Conservation (phyloP, 2,113 vertebrate genomes). For the Ptilonorhynchus violaceus region DNA sequence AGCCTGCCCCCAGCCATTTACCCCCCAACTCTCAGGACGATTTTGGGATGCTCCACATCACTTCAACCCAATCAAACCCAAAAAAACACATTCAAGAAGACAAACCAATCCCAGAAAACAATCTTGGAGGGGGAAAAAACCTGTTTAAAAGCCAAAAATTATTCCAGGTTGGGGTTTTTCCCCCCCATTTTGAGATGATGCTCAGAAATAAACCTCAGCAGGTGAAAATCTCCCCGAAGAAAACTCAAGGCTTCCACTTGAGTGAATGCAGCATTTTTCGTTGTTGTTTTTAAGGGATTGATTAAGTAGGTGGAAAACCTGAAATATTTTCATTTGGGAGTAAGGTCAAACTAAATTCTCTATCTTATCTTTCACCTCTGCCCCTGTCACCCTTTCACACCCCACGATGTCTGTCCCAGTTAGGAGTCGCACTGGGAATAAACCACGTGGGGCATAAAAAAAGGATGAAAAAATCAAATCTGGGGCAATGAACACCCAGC, state of each 20-base stretch:
- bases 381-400: accelerated
- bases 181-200: background rate
- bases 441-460: accelerated
- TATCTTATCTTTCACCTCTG: background rate
- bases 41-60: background rate
- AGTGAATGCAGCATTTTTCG: background rate
- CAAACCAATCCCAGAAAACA: background rate
- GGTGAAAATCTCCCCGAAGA: background rate
- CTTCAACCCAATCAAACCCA: background rate
- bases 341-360: background rate
- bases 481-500: background rate
- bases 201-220: background rate
- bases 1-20: background rate
- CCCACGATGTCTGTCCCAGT: accelerated
- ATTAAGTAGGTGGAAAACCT: background rate
- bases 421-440: background rate
- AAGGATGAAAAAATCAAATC: background rate
- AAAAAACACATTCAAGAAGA: background rate
- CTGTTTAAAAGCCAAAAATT: background rate
- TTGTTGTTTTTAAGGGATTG: background rate
- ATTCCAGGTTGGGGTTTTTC: too few relatives aligned
- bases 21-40: background rate
- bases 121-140: accelerated
- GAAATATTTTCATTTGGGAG: background rate
- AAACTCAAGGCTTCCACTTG: background rate